Percentiles rank a stretch among this genome's conserved stretches.
Evolutionary conservation across 2,113 vertebrate species (phyloP).

Genomic region (Montifringilla adamsi): DNA sequence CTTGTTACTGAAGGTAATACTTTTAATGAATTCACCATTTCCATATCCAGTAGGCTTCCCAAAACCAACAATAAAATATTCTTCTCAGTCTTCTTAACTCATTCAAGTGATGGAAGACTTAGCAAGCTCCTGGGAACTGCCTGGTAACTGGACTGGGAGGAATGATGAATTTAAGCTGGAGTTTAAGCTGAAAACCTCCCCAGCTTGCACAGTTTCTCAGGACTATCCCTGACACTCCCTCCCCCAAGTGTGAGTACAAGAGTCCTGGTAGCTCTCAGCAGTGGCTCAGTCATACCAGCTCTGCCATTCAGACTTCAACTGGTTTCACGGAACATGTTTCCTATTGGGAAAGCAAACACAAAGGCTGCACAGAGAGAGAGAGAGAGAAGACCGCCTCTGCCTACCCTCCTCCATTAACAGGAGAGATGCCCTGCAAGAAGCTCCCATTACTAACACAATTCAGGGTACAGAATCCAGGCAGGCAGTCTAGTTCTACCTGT

Average conservation of each 20-base stretch:
- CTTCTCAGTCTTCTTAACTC: neutral
- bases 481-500: neutral
- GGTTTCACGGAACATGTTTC: neutral
- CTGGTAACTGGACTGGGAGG: neutral
- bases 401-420: neutral
- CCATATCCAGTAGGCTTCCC: neutral
- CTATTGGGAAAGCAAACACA: conserved; percentile 5
- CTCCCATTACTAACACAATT: neutral
- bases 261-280: neutral
- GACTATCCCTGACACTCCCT: neutral
- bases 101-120: neutral
- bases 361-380: neutral
- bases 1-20: neutral
- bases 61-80: neutral
- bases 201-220: neutral
- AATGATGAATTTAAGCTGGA: neutral
- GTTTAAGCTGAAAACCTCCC: neutral
- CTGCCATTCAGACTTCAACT: neutral
- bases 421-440: neutral
- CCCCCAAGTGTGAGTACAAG: fast-evolving
- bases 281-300: neutral
- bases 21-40: neutral
- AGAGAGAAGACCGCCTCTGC: neutral
- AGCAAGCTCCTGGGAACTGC: neutral
- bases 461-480: neutral